Evolutionary conservation across 2,888 invertebrate species (phyloP).

Genomic region (Tetragnatha montana): DNA sequence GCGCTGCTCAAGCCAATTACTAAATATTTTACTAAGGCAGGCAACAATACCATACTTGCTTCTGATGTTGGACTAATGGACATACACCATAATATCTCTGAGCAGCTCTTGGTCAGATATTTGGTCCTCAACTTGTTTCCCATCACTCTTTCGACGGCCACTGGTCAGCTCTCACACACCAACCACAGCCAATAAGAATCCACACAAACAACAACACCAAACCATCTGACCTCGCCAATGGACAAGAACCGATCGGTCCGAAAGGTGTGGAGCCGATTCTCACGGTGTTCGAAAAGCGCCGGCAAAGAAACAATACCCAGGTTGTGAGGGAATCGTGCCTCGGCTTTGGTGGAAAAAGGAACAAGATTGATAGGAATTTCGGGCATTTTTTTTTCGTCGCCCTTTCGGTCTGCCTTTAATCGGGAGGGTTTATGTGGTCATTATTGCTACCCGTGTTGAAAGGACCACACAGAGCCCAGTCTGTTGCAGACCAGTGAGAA

Average conservation of each 20-base stretch:
- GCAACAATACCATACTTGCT: too few species aligned
- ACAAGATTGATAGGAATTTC: slow-evolving; percentile 21
- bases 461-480: neutral
- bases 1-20: too few species aligned
- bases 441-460: neutral
- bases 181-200: slow-evolving; percentile 9
- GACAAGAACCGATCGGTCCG: slow-evolving; percentile 5
- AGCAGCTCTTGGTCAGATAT: too few species aligned
- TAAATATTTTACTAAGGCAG: too few species aligned
- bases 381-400: neutral
- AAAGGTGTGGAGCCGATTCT: slow-evolving; percentile 47
- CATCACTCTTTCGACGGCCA: neutral
- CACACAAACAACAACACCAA: neutral
- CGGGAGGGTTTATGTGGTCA: neutral
- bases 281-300: slow-evolving; percentile 48
- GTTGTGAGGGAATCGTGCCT: slow-evolving; percentile 15
- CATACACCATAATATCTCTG: too few species aligned
- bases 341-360: slow-evolving; percentile 16
- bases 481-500: too few species aligned
- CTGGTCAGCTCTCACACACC: slow-evolving; percentile 8
- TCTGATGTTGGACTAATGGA: too few species aligned
- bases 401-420: neutral
- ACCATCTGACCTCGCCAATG: slow-evolving; percentile 26
- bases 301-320: neutral
- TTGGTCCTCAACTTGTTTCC: too few species aligned